Evolutionary conservation across 2,797 vertebrate genomes (phyloP).

Genomic region (Urophycis tenuis): DNA sequence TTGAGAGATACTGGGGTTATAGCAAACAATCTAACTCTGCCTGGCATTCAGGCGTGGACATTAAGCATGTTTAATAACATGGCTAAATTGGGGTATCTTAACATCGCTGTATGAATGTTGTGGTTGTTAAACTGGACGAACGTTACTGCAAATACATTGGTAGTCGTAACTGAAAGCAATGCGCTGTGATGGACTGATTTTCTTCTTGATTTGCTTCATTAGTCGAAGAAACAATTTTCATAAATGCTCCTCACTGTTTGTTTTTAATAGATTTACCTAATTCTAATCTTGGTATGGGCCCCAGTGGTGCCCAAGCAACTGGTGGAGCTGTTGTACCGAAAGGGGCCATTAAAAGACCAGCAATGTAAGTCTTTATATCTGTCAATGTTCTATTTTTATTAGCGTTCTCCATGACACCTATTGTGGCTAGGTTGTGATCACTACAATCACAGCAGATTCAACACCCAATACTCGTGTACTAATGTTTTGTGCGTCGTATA

Average conservation of each 20-base stretch:
- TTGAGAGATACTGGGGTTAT: neutral
- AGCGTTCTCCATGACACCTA: neutral
- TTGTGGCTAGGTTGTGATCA: neutral
- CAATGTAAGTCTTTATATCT: slow-evolving; percentile 69
- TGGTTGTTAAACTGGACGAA: neutral
- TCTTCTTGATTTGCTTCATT: neutral
- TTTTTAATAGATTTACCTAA: slow-evolving; percentile 78
- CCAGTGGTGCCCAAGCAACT: slow-evolving; percentile 70
- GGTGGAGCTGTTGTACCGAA: slow-evolving; percentile 74
- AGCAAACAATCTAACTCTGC: too few species aligned
- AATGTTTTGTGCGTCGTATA: neutral
- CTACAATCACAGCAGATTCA: neutral
- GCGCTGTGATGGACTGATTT: neutral
- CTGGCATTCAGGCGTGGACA: neutral
- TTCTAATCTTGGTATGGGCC: slow-evolving; percentile 73
- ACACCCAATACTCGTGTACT: neutral
- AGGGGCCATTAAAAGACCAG: slow-evolving; percentile 77
- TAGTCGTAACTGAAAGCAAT: neutral
- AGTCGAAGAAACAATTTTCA: neutral
- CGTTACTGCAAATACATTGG: neutral
- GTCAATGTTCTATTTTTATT: neutral
- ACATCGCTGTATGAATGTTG: neutral
- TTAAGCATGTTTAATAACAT: neutral
- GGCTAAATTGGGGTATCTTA: neutral
- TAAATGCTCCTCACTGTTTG: slow-evolving; percentile 2